Percentiles rank a stretch among this genome's conserved stretches.
Evolutionary conservation across 2,113 vertebrate genomes (phyloP).

Genomic region (Aplodontia rufa): DNA sequence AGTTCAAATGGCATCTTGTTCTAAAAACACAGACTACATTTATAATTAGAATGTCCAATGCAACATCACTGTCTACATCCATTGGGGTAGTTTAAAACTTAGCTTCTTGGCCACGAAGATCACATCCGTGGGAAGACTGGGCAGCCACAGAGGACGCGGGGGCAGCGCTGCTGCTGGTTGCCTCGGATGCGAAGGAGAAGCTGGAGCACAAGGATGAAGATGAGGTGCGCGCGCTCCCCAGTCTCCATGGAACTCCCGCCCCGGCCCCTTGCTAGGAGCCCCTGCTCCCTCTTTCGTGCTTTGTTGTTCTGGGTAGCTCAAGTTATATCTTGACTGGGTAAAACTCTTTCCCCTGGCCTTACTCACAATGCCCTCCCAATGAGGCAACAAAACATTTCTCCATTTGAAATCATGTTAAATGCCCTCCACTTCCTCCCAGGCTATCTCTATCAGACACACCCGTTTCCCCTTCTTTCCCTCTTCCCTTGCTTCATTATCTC

Average conservation of each 20-base stretch:
- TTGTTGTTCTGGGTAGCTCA: conserved; percentile 83
- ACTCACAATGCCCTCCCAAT: no score
- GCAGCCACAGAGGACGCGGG: conserved; percentile 67
- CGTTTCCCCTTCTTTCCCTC: no score
- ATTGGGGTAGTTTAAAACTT: no score
- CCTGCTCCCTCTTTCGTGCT: conserved; percentile 73
- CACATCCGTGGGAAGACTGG: conserved; percentile 75
- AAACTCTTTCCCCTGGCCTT: no score
- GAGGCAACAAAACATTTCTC: no score
- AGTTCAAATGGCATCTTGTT: conserved; percentile 97
- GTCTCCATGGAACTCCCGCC: conserved; percentile 78
- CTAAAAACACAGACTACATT: conserved; percentile 98
- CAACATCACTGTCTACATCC: no score
- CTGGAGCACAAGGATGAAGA: conserved; percentile 73
- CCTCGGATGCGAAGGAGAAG: conserved; percentile 75
- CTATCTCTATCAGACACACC: no score
- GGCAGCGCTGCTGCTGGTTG: conserved; percentile 75
- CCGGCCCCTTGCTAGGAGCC: conserved; percentile 80
- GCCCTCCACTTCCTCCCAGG: no score
- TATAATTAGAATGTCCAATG: conserved; percentile 98
- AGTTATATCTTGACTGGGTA: no score
- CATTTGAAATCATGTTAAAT: no score
- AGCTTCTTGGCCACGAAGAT: no score
- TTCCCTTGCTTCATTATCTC: no score
- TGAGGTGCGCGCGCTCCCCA: conserved; percentile 73